phyloP scores from a whole-genome alignment of 2,888 invertebrate genomes.

The Anthophora plumipes region DNA sequence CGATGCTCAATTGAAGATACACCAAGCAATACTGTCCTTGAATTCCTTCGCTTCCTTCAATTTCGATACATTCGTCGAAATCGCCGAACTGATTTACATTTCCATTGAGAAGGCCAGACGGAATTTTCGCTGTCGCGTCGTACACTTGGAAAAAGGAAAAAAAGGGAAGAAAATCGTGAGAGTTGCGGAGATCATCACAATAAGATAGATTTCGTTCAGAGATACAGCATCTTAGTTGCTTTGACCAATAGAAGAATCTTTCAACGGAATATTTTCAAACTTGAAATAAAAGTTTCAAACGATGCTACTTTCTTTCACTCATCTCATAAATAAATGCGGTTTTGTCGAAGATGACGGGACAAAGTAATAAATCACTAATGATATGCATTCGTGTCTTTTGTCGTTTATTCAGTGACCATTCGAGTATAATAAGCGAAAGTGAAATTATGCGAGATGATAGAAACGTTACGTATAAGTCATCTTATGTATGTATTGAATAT shows the following conservation, averaged over 20 bases:
- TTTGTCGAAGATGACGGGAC: not conserved
- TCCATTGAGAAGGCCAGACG: slow-evolving; percentile 89
- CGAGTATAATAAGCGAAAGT: not conserved
- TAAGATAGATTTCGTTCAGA: too few relatives aligned
- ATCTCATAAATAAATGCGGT: not conserved
- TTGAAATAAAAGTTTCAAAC: too few relatives aligned
- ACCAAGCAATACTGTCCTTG: slow-evolving; percentile 89
- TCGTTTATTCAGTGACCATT: not conserved
- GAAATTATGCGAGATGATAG: too few relatives aligned
- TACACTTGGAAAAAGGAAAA: slow-evolving; percentile 86
- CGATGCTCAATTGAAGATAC: slow-evolving; percentile 86
- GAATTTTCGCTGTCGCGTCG: slow-evolving; percentile 90
- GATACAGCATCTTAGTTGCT: too few relatives aligned
- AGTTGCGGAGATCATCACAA: not conserved
- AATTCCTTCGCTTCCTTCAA: slow-evolving; percentile 84
- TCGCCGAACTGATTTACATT: slow-evolving; percentile 90
- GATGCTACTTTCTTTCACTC: not conserved
- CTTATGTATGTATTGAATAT: too few relatives aligned
- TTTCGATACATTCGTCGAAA: slow-evolving; percentile 88
- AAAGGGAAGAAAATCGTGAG: slow-evolving; percentile 46
- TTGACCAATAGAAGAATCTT: too few relatives aligned
- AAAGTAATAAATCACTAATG: slow-evolving; percentile 15
- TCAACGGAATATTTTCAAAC: not conserved
- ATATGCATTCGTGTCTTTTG: not conserved
- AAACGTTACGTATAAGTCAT: too few relatives aligned